phyloP scores from a whole-genome alignment of 2,113 vertebrate genomes.

The Agelaius tricolor region DNA sequence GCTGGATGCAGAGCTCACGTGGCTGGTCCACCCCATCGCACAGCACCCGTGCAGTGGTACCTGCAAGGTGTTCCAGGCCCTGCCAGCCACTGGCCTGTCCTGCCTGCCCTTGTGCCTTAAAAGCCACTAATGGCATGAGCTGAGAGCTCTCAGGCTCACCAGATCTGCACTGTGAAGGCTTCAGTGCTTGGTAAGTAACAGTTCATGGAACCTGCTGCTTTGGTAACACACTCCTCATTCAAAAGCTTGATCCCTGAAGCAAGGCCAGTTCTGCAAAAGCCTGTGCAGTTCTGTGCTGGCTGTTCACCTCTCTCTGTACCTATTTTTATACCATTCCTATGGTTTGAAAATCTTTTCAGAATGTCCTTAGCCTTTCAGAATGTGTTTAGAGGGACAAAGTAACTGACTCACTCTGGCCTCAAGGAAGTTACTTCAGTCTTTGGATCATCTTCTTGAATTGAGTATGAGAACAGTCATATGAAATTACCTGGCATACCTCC shows the following conservation, averaged over 20 bases:
- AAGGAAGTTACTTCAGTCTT: slow-evolving; percentile 41
- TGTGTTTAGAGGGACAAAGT: not conserved
- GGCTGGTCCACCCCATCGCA: not conserved
- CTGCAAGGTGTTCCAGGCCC: not conserved
- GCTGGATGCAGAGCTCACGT: not conserved
- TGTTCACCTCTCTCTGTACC: not conserved
- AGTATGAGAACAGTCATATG: not conserved
- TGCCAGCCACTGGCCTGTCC: not conserved
- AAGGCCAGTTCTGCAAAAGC: not conserved
- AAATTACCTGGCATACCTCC: not conserved
- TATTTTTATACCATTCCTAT: not conserved
- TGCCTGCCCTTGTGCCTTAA: not conserved
- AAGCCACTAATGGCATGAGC: not conserved
- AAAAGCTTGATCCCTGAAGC: not conserved
- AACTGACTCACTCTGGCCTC: slow-evolving; percentile 40
- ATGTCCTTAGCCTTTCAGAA: not conserved
- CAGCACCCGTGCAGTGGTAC: rapidly evolving
- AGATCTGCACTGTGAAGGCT: not conserved
- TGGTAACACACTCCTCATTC: not conserved
- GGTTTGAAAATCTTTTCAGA: not conserved
- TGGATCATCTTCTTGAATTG: slow-evolving; percentile 10
- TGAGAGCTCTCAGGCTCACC: not conserved
- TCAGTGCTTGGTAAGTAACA: not conserved
- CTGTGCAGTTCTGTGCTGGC: not conserved
- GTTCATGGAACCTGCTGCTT: not conserved